Percentiles rank a stretch among this genome's conserved stretches.
Conservation (phyloP, 2,797 vertebrate species). For the Anas bernieri region DNA sequence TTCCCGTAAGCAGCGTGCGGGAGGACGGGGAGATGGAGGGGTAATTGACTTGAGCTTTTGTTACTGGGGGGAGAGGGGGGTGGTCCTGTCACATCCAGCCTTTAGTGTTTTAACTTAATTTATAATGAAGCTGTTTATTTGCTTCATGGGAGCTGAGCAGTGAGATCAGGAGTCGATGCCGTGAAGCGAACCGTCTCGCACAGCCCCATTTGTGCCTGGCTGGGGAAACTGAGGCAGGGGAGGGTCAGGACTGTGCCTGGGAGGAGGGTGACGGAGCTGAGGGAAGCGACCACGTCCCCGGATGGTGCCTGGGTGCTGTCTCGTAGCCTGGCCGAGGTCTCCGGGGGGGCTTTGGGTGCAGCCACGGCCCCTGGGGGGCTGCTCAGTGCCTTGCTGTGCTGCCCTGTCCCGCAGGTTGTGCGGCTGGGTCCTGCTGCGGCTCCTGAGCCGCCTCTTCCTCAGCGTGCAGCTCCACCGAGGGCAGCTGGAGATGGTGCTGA, state of each 20-base stretch:
- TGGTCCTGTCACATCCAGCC: background rate
- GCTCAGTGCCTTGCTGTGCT: background rate
- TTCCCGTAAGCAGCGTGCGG: background rate
- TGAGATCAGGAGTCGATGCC: rapidly evolving
- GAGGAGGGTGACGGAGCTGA: background rate
- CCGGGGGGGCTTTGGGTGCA: rapidly evolving
- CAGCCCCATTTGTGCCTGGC: background rate
- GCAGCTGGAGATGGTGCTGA: constrained; percentile 85
- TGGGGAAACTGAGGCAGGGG: background rate
- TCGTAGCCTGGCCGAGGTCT: background rate
- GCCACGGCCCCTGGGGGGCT: rapidly evolving
- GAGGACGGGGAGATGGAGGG: background rate
- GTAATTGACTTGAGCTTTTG: background rate
- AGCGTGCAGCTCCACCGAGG: constrained; percentile 86
- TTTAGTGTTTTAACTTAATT: background rate
- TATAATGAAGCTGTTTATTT: background rate
- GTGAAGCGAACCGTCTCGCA: background rate
- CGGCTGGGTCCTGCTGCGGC: constrained; percentile 85
- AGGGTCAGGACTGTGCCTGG: background rate
- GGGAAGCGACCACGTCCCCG: background rate
- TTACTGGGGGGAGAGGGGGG: background rate
- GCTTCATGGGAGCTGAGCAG: background rate
- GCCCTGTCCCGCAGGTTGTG: constrained; percentile 75
- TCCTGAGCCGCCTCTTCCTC: constrained; percentile 82
- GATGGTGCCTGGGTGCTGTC: background rate